Evolutionary conservation across 37 sponge, comb jelly and placozoan genomes (phyloP).

Genomic region (Cliona cf. orientalis): DNA sequence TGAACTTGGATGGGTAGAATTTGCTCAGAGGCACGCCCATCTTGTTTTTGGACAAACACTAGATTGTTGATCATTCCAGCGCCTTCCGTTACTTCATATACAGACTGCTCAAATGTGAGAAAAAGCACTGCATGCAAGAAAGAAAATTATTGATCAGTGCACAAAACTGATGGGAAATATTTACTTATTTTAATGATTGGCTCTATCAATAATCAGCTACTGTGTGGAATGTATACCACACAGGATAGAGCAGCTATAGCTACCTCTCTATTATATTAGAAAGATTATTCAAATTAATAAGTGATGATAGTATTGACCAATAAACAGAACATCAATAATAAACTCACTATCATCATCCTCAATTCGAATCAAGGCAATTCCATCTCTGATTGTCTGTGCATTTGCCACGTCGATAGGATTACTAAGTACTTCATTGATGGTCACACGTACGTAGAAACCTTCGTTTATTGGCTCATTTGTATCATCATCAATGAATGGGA

Average conservation of each 20-base stretch:
- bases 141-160: background rate
- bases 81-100: background rate
- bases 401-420: background rate
- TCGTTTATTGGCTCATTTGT: background rate
- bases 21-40: background rate
- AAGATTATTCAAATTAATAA: no score
- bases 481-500: background rate
- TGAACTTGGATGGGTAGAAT: background rate
- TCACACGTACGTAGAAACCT: background rate
- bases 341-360: background rate
- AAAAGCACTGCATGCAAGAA: background rate
- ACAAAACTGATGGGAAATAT: no score
- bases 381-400: background rate
- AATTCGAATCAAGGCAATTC: background rate
- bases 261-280: background rate
- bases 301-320: no score
- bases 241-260: background rate
- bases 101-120: background rate
- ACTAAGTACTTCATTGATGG: background rate
- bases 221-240: no score
- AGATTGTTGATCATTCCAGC: background rate
- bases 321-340: no score
- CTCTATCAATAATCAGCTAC: no score
- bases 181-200: background rate
- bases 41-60: background rate